Conservation (phyloP, 2,113 vertebrate species). For the Tylochromis polylepis region DNA sequence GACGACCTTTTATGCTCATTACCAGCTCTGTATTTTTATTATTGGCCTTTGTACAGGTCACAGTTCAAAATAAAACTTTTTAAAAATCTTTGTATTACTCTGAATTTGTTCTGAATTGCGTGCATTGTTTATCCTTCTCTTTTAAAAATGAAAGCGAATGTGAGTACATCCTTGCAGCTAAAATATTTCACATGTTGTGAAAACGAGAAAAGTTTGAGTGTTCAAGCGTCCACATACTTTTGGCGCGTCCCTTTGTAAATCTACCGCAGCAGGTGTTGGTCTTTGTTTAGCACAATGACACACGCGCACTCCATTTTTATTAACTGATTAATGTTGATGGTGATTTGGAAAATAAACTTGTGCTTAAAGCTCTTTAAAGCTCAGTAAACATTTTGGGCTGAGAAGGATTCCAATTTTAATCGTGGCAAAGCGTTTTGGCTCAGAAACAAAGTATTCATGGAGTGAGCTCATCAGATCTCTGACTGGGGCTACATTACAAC, state of each 20-base stretch:
- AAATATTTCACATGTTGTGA: neutral
- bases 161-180: neutral
- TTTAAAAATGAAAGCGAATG: neutral
- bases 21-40: neutral
- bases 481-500: neutral
- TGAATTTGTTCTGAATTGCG: neutral
- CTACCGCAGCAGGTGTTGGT: conserved; percentile 26
- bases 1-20: neutral
- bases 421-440: neutral
- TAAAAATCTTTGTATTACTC: no score
- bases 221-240: neutral
- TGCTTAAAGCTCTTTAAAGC: neutral
- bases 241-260: neutral
- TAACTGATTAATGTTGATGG: neutral
- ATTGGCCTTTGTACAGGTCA: neutral
- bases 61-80: neutral
- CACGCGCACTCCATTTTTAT: neutral
- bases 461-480: neutral
- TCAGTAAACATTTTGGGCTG: neutral
- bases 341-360: neutral
- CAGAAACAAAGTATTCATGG: neutral
- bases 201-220: neutral
- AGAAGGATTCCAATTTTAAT: neutral
- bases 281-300: conserved; percentile 31
- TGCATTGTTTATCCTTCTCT: neutral